phyloP scores from a whole-genome alignment of 2,797 vertebrate genomes.

The Acanthurus tractus region DNA sequence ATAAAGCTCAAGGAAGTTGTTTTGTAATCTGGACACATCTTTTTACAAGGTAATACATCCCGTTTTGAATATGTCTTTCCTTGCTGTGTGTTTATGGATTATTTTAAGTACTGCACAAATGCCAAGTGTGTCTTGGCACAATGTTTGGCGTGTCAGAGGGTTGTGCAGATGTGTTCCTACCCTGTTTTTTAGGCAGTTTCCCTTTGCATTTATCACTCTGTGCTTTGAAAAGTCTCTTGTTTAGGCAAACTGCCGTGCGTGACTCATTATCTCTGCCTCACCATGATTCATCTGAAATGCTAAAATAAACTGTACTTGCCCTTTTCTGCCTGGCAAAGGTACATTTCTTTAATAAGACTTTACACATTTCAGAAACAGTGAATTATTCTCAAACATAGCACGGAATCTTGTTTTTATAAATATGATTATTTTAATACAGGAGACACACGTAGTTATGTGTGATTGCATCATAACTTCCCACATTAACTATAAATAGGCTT shows the following conservation, averaged over 20 bases:
- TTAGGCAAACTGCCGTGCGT: constrained; percentile 48
- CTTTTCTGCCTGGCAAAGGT: background rate
- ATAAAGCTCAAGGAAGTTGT: background rate
- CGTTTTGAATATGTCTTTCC: background rate
- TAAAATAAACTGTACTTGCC: constrained; percentile 32
- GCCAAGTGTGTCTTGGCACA: constrained; percentile 8
- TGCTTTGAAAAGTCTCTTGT: constrained; percentile 52
- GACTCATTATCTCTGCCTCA: constrained; percentile 42
- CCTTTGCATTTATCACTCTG: constrained; percentile 9
- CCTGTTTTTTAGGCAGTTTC: background rate
- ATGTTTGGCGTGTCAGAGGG: constrained; percentile 8
- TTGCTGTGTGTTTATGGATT: background rate
- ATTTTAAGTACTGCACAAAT: too few relatives aligned
- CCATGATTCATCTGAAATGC: constrained; percentile 26
- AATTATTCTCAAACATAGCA: background rate
- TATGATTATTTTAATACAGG: too few relatives aligned
- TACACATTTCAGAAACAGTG: constrained; percentile 3
- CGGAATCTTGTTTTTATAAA: background rate
- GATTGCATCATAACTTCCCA: too few relatives aligned
- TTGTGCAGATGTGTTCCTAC: constrained; percentile 6
- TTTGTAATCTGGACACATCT: background rate
- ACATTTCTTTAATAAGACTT: background rate
- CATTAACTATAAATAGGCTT: too few relatives aligned
- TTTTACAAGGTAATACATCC: background rate
- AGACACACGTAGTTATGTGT: too few relatives aligned